phyloP scores from a whole-genome alignment of 2,888 invertebrate species.

The Pterostichus madidus region DNA sequence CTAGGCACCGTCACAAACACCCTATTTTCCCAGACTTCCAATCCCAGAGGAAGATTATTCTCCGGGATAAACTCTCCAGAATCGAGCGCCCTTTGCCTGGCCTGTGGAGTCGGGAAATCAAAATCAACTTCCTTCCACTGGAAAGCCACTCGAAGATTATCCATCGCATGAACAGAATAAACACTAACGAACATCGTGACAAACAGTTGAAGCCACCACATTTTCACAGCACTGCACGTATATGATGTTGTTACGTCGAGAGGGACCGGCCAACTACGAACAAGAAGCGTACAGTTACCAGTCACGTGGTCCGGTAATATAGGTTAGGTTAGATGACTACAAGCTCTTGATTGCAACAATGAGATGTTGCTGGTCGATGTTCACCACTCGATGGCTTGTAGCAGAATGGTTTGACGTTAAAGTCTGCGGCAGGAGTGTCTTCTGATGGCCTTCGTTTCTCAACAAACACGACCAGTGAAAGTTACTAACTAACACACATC shows the following conservation, averaged over 20 bases:
- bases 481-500: too few species aligned
- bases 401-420: neutral
- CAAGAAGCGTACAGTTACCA: neutral
- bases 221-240: constrained; percentile 18
- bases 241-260: neutral
- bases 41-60: constrained; percentile 86
- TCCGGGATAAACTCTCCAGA: constrained; percentile 83
- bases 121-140: constrained; percentile 88
- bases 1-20: constrained; percentile 87
- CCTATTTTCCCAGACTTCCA: constrained; percentile 85
- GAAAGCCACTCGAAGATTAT: constrained; percentile 84
- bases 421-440: constrained; percentile 16
- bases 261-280: neutral
- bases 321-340: neutral
- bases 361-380: neutral
- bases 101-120: constrained; percentile 81
- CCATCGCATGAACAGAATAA: constrained; percentile 77
- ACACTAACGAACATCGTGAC: constrained; percentile 1
- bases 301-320: neutral
- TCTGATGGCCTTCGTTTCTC: constrained; percentile 1
- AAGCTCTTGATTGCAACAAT: neutral
- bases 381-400: neutral
- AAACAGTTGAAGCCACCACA: neutral
- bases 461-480: too few species aligned
- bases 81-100: constrained; percentile 81